phyloP scores from a whole-genome alignment of 2,113 vertebrate genomes.

The Pleuronectes platessa region DNA sequence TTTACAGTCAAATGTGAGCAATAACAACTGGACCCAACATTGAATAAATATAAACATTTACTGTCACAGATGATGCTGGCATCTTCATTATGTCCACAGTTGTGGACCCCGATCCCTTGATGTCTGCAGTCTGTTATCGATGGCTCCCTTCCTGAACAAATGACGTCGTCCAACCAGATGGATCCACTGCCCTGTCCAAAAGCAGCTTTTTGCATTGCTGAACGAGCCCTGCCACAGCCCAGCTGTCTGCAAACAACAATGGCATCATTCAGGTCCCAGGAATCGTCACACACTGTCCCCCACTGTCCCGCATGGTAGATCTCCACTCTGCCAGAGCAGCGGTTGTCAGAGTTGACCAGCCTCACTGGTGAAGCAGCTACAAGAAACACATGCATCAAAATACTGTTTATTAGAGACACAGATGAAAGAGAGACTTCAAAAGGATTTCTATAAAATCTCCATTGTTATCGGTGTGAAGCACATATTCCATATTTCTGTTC shows the following conservation, averaged over 20 bases:
- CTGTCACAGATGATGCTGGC: slow-evolving; percentile 25
- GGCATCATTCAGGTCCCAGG: too few species aligned
- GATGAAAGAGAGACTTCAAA: neutral
- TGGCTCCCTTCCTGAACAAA: slow-evolving; percentile 42
- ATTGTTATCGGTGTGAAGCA: too few species aligned
- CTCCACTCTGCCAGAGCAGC: too few species aligned
- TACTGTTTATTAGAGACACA: neutral
- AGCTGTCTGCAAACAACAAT: too few species aligned
- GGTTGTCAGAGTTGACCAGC: too few species aligned
- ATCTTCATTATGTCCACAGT: slow-evolving; percentile 39
- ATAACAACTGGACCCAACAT: too few species aligned
- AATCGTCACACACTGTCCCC: too few species aligned
- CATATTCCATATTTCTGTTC: too few species aligned
- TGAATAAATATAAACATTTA: too few species aligned
- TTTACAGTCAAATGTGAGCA: too few species aligned
- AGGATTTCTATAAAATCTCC: neutral
- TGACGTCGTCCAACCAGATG: slow-evolving; percentile 67
- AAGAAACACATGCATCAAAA: neutral
- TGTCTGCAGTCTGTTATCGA: slow-evolving; percentile 52
- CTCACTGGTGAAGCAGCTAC: too few species aligned
- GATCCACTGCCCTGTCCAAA: slow-evolving; percentile 62
- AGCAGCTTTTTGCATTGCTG: slow-evolving; percentile 22
- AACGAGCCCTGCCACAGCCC: slow-evolving; percentile 43
- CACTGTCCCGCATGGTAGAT: too few species aligned
- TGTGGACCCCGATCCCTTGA: slow-evolving; percentile 38